Conservation (phyloP, 2,888 invertebrate genomes). For the Timema podura region DNA sequence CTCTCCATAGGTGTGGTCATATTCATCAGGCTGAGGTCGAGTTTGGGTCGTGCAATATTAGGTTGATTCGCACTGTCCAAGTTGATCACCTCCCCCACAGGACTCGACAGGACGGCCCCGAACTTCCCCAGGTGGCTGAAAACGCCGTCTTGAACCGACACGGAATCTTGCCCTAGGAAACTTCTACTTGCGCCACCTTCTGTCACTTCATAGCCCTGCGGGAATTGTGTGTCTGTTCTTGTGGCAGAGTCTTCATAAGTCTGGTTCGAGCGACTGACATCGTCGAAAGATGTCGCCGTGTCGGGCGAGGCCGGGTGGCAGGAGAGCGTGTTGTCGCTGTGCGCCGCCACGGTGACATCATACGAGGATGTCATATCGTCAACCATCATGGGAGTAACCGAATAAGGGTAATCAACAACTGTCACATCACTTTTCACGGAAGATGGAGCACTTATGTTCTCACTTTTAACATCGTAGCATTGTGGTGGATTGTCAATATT, state of each 20-base stretch:
- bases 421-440: not conserved
- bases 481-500: too few species aligned
- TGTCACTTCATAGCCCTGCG: not conserved
- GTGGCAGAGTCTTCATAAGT: too few species aligned
- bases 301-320: too few species aligned
- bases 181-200: not conserved
- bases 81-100: not conserved
- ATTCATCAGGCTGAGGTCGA: not conserved
- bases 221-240: not conserved
- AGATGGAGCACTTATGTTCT: not conserved
- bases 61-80: too few species aligned
- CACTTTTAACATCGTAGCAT: too few species aligned
- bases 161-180: not conserved
- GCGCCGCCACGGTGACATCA: too few species aligned
- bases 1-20: not conserved
- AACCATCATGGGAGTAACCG: not conserved
- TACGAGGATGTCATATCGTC: too few species aligned
- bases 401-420: not conserved
- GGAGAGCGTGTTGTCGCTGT: too few species aligned
- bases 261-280: too few species aligned
- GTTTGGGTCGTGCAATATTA: not conserved
- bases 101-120: not conserved
- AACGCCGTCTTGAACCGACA: not conserved
- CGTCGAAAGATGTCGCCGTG: too few species aligned
- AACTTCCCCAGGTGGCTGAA: not conserved